phyloP scores from a whole-genome alignment of 53 echinoderm and acorn worm species.

The Actinopyga echinites region DNA sequence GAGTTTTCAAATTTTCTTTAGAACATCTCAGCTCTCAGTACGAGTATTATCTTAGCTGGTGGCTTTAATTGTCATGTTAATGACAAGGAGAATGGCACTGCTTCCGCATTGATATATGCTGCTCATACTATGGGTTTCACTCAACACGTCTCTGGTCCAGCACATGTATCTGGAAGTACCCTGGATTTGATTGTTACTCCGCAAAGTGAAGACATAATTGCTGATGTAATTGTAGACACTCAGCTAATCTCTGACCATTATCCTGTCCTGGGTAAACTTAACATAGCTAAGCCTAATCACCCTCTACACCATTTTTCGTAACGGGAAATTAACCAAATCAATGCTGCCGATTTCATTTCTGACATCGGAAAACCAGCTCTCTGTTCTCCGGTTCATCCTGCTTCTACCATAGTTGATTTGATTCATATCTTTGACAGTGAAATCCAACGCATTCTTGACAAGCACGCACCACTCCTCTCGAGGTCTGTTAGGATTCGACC shows the following conservation, averaged over 20 bases:
- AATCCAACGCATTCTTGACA: background rate
- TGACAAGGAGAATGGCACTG: background rate
- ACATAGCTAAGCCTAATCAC: background rate
- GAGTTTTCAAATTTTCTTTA: background rate
- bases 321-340: background rate
- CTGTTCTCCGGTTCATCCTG: background rate
- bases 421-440: background rate
- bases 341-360: background rate
- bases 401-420: background rate
- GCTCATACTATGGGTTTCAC: background rate
- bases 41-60: background rate
- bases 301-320: background rate
- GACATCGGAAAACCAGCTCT: background rate
- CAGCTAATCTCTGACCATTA: background rate
- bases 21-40: background rate
- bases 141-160: constrained; percentile 4
- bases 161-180: background rate
- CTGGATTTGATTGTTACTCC: background rate
- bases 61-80: constrained; percentile 1
- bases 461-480: background rate
- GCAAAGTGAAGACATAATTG: background rate
- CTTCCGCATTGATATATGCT: background rate
- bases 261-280: background rate
- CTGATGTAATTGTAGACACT: no score
- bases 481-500: background rate